Conservation (phyloP, 2,797 vertebrate genomes). For the Pygocentrus nattereri region DNA sequence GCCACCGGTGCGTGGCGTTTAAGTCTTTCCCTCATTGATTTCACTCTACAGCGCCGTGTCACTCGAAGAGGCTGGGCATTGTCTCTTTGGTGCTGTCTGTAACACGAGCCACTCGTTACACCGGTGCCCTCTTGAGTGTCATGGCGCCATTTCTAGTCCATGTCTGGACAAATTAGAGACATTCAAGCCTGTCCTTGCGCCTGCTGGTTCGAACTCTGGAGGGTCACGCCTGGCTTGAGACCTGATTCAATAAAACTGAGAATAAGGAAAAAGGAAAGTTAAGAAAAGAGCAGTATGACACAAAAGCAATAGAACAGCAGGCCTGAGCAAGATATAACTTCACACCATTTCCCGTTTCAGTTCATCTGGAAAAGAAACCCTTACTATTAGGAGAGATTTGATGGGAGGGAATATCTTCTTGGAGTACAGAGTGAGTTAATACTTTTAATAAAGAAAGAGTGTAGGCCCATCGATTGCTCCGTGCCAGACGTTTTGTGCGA, state of each 20-base stretch:
- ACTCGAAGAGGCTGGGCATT: conserved; percentile 2
- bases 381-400: background rate
- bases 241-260: background rate
- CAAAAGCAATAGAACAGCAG: background rate
- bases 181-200: conserved; percentile 4
- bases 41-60: conserved; percentile 16
- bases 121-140: conserved; percentile 5
- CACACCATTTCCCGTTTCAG: too few species aligned
- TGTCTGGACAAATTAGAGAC: conserved; percentile 23
- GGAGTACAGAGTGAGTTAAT: background rate
- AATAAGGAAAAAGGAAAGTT: background rate
- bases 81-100: conserved; percentile 5
- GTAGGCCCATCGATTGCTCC: background rate
- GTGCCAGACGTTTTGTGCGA: background rate
- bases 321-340: background rate
- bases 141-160: background rate
- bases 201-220: background rate
- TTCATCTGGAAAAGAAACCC: too few species aligned
- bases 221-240: background rate
- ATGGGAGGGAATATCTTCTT: background rate
- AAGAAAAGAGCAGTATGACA: background rate
- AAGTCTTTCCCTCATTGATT: conserved; percentile 35
- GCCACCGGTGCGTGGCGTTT: background rate
- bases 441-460: background rate
- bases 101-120: background rate